Base-by-base conservation (phyloP, 2,113 vertebrate species). In the Aspidoscelis tigris region DNA sequence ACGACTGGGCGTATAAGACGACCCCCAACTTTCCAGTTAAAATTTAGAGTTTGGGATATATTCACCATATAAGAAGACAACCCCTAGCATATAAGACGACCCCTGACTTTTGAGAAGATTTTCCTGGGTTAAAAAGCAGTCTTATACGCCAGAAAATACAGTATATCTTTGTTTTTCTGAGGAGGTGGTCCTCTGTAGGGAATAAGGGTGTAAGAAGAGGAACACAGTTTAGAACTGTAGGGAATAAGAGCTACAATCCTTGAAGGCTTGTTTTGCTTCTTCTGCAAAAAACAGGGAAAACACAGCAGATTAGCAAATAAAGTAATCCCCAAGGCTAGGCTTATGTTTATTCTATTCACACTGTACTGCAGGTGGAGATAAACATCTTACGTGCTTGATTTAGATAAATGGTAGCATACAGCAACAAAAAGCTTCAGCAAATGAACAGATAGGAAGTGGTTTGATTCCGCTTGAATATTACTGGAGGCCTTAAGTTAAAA, bases 261-360 rank as follows among this genome's bases (percentile, higher is more conserved):
- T 33, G n/a, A 21, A 73, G 18, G 68, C 47, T 73, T 68, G 4
- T 55, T 78, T 73, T 43, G 58, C 82, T 74, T 68, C 78, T 50
- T 87, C 24, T 24, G 26, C 41, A 41, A 77, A n/a, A 58, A 79
- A 73, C 43, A 50, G 12, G 73, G 68, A 53, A 16, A 79, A 33
- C 24, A 53, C 1, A 78, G 9, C 5, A 39, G 69, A 74, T 79
- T 83, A 78, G 7, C 18, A 70, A 83, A 78, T 4, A 53, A 1
- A 73, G 39, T 61, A 70, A 41, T 73, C 39, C 64, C 5, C 77
- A 75, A 70, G 47, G 65, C 26, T 4, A 80, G 64, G 5, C 3
- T 79, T 6, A 16, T 66, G 58, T 76, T 80, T 66, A 61, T 87
- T 87, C 43, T 82, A 12, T 6, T 69, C 53, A 71, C 47, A 43